Conservation (phyloP, 2,113 vertebrate genomes). For the Lonchura striata region DNA sequence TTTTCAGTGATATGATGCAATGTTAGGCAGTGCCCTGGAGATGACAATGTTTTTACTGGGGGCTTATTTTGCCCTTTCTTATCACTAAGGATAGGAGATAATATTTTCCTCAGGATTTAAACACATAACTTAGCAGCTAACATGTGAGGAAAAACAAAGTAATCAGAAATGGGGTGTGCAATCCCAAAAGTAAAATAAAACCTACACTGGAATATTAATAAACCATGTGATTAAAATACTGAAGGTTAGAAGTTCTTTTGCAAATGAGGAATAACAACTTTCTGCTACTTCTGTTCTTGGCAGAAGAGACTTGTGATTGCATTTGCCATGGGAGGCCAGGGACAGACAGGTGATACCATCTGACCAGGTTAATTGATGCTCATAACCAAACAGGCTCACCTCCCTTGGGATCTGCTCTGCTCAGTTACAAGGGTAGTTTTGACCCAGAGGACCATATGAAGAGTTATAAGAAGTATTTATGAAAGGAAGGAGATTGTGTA, state of each 20-base stretch:
- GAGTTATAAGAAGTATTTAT: background rate
- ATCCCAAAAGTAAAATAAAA: slow-evolving; percentile 67
- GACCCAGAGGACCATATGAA: background rate
- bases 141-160: slow-evolving; percentile 37
- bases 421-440: background rate
- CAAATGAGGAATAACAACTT: background rate
- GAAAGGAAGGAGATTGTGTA: background rate
- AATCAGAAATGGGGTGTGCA: slow-evolving; percentile 66
- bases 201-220: slow-evolving; percentile 29
- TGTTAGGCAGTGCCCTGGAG: background rate
- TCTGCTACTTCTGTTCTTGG: background rate
- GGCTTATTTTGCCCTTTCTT: slow-evolving; percentile 12
- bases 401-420: background rate
- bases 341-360: background rate
- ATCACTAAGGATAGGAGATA: slow-evolving; percentile 6
- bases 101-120: slow-evolving; percentile 36
- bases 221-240: slow-evolving; percentile 33
- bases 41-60: background rate
- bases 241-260: slow-evolving; percentile 13
- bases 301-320: background rate
- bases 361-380: background rate
- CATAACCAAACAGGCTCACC: background rate
- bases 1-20: background rate
- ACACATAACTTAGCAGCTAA: background rate
- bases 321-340: background rate